phyloP scores from a whole-genome alignment of 1,140 invertebrate genomes.

The Copidosoma floridanum region DNA sequence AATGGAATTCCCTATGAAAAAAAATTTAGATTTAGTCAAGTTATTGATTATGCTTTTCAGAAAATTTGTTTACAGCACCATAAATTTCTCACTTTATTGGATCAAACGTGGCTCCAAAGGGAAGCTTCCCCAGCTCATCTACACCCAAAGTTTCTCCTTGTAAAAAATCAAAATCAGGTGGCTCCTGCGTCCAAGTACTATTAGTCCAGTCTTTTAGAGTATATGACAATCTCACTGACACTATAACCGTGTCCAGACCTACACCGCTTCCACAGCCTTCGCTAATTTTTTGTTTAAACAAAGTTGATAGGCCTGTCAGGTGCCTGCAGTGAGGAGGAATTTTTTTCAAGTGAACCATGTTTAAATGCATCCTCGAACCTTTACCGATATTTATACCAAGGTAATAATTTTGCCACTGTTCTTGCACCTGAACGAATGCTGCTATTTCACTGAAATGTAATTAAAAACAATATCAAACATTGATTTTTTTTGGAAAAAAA shows the following conservation, averaged over 20 bases:
- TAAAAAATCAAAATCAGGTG: constrained; percentile 71
- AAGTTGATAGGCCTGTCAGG: constrained; percentile 72
- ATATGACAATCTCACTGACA: constrained; percentile 83
- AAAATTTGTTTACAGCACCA: no score
- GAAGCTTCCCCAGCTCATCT: constrained; percentile 65
- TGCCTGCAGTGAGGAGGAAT: constrained; percentile 80
- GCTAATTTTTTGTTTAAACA: constrained; percentile 79
- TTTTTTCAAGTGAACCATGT: constrained; percentile 84
- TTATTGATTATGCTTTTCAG: no score
- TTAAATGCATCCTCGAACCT: constrained; percentile 75
- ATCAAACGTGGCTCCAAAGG: constrained; percentile 82
- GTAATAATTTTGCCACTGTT: constrained; percentile 79
- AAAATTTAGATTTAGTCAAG: constrained; percentile 26
- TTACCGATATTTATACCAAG: constrained; percentile 74
- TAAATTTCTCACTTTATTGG: constrained; percentile 64
- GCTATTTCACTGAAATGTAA: constrained; percentile 69
- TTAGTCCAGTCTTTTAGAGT: constrained; percentile 70
- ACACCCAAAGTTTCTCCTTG: constrained; percentile 61
- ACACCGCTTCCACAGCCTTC: constrained; percentile 55
- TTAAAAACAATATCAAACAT: neutral
- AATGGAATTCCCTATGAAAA: constrained; percentile 67
- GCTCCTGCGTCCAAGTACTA: constrained; percentile 67
- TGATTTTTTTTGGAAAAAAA: neutral
- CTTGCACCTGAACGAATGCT: constrained; percentile 82
- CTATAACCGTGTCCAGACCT: constrained; percentile 65